Percentiles rank a stretch among this genome's conserved stretches.
Evolutionary conservation across 2,797 vertebrate genomes (phyloP).

Genomic region (Halcyon chelicuti): DNA sequence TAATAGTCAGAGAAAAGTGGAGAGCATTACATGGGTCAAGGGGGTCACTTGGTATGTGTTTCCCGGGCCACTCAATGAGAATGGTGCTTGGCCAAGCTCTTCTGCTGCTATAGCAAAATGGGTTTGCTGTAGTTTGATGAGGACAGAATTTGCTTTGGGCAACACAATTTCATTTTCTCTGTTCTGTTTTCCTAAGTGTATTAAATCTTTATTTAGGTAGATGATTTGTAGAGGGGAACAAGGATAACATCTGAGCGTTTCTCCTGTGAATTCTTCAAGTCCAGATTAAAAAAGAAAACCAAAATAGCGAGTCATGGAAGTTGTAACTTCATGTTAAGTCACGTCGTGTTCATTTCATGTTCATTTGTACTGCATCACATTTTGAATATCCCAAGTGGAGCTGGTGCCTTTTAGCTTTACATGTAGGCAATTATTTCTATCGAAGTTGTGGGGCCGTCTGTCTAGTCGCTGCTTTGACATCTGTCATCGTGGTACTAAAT

Average conservation of each 20-base stretch:
- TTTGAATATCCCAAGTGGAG: neutral
- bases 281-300: neutral
- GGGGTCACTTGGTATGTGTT: neutral
- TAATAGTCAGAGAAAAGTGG: neutral
- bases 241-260: neutral
- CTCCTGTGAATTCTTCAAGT: neutral
- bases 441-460: neutral
- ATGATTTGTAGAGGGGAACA: neutral
- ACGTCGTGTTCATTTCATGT: neutral
- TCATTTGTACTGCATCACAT: accelerated
- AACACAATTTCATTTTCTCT: neutral
- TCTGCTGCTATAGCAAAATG: neutral
- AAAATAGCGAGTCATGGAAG: neutral
- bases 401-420: neutral
- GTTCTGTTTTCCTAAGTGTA: neutral
- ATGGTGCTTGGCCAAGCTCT: accelerated
- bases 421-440: neutral
- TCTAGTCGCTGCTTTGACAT: slow-evolving; percentile 10
- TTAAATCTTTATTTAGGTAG: neutral
- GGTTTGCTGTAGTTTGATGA: neutral
- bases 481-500: neutral
- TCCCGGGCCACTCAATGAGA: accelerated
- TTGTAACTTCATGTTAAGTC: neutral
- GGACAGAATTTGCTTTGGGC: neutral
- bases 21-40: neutral